A percentile compares a stretch with the other conserved stretches of the same genome.
phyloP scores from a whole-genome alignment of 2,797 vertebrate species.

The Lithobates sylvaticus region DNA sequence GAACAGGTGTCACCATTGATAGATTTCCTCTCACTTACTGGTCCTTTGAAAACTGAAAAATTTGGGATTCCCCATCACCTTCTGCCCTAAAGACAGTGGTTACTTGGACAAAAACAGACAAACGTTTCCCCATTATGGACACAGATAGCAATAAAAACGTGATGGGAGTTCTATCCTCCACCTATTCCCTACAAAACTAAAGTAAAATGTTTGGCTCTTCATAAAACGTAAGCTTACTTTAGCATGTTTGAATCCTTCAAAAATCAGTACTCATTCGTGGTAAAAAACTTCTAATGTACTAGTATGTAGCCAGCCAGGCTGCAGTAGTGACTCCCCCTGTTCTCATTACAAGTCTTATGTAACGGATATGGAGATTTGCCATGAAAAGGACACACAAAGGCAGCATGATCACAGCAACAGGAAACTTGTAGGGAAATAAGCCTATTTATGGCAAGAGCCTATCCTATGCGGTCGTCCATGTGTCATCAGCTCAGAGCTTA shows the following conservation, averaged over 20 bases:
- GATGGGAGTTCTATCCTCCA: no score
- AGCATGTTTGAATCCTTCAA: neutral
- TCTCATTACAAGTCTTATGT: conserved; percentile 52
- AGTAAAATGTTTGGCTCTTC: neutral
- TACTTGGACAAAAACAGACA: no score
- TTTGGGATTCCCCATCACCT: no score
- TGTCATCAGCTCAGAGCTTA: conserved; percentile 48
- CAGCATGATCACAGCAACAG: conserved; percentile 54
- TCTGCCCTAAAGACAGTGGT: no score
- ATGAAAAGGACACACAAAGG: conserved; percentile 53
- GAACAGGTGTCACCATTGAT: no score
- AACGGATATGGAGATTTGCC: conserved; percentile 58
- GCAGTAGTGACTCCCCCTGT: conserved; percentile 22
- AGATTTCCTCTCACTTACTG: no score
- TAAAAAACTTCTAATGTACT: conserved; percentile 18
- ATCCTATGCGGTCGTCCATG: conserved; percentile 47
- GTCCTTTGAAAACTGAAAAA: no score
- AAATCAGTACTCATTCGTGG: neutral
- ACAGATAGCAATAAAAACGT: no score
- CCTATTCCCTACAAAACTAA: neutral
- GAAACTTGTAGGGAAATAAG: conserved; percentile 58
- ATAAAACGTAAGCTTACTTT: neutral
- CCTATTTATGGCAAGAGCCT: conserved; percentile 56
- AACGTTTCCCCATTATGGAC: no score
- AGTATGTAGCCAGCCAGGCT: conserved; percentile 10